These are phyloP conservation scores for Fistularia commersonii DNA, from an alignment of 2,797 vertebrate species.

Conservation along the genomic window DNA sequence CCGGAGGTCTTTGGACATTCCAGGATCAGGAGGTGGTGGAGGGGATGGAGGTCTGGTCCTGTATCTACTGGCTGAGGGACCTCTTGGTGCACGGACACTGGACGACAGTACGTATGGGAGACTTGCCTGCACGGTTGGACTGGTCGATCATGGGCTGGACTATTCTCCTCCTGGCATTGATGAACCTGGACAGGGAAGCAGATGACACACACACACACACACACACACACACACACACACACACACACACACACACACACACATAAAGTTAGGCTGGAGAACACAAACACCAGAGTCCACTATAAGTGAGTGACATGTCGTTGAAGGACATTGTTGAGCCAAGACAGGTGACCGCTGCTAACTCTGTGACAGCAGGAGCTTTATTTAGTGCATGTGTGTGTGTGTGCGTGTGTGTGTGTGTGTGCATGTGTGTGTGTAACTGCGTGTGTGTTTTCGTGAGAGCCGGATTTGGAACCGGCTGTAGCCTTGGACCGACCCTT, in stretches of 20 bases:
- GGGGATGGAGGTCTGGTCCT: constrained; percentile 44
- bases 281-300: too few relatives aligned
- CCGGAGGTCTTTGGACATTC: constrained; percentile 45
- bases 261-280: constrained; percentile 23
- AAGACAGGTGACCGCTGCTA: constrained; percentile 54
- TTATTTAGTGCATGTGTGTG: constrained; percentile 33
- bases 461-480: constrained; percentile 33
- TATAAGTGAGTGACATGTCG: constrained; percentile 57
- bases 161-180: constrained; percentile 99
- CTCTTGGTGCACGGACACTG: constrained; percentile 84
- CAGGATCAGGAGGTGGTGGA: too few relatives aligned
- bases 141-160: constrained; percentile 99
- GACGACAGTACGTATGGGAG: constrained; percentile 81
- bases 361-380: constrained; percentile 40
- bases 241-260: constrained; percentile 54
- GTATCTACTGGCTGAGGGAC: constrained; percentile 87
- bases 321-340: constrained; percentile 27
- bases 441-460: constrained; percentile 31
- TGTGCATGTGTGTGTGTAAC: constrained; percentile 22
- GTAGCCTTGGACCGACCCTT: constrained; percentile 45
- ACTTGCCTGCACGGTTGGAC: constrained; percentile 99
- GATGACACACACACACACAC: too few relatives aligned
- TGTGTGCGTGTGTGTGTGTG: constrained; percentile 11
- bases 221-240: constrained; percentile 42
- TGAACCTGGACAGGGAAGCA: constrained; percentile 99